Percentiles rank a stretch among this genome's conserved stretches.
Conservation (phyloP, 2,113 vertebrate species). For the Craseonycteris thonglongyai region DNA sequence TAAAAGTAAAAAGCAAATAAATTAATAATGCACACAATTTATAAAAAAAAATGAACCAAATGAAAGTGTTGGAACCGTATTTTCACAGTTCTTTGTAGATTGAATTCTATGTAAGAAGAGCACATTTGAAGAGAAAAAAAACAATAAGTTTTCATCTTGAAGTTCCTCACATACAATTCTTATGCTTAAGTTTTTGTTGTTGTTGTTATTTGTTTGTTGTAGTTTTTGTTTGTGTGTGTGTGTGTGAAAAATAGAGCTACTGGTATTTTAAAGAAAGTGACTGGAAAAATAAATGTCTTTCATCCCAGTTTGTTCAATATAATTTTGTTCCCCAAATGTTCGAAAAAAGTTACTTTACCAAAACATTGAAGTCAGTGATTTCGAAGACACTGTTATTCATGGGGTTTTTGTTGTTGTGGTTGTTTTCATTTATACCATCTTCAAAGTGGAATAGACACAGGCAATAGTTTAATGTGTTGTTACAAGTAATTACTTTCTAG, state of each 20-base stretch:
- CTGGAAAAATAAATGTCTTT: background rate
- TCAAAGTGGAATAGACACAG: conserved; percentile 77
- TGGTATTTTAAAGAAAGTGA: background rate
- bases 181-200: background rate
- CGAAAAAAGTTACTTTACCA: conserved; percentile 17
- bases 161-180: background rate
- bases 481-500: conserved; percentile 87
- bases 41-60: background rate
- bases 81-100: background rate
- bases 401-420: background rate
- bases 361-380: conserved; percentile 62
- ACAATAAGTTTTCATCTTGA: background rate
- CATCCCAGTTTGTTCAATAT: background rate
- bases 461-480: conserved; percentile 89
- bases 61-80: background rate
- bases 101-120: background rate
- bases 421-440: background rate
- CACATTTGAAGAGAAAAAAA: background rate
- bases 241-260: background rate
- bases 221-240: too few relatives aligned
- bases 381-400: conserved; percentile 69
- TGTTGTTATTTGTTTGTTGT: too few relatives aligned
- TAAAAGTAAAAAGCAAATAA: conserved; percentile 2
- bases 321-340: background rate
- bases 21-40: background rate